Evolutionary conservation across 2,888 invertebrate genomes (phyloP).

Genomic region (Nomada ferruginata): DNA sequence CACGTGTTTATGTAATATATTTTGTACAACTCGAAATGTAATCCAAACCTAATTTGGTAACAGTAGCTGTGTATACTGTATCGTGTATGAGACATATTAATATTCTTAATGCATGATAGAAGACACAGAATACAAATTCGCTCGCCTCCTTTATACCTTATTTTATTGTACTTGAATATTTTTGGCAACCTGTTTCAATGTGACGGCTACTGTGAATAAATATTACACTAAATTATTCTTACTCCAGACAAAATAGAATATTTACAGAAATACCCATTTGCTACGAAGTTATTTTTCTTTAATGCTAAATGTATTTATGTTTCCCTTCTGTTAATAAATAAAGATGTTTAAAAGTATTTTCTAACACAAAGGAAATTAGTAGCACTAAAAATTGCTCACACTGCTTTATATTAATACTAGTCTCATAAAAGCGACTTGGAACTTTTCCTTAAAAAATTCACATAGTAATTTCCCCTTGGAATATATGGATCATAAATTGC

Average conservation of each 20-base stretch:
- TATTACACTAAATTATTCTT: neutral
- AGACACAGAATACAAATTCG: neutral
- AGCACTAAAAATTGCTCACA: too few relatives aligned
- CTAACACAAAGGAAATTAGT: too few relatives aligned
- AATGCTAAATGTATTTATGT: neutral
- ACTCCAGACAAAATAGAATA: neutral
- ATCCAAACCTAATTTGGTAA: conserved; percentile 47
- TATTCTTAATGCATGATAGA: neutral
- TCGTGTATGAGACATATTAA: conserved; percentile 11
- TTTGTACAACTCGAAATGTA: conserved; percentile 37
- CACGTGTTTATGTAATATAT: conserved; percentile 65
- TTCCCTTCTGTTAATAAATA: neutral
- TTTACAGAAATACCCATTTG: neutral
- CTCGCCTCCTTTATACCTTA: neutral
- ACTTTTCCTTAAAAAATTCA: too few relatives aligned
- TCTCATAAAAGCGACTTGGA: too few relatives aligned
- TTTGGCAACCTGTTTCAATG: neutral
- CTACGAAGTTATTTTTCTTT: neutral
- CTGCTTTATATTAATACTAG: too few relatives aligned
- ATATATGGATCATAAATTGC: too few relatives aligned
- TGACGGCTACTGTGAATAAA: conserved; percentile 38
- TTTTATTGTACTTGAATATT: neutral
- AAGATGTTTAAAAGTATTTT: neutral
- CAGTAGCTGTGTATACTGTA: conserved; percentile 41
- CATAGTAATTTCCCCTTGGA: too few relatives aligned